phyloP scores from a whole-genome alignment of 2,888 invertebrate species.

The Osmoderma eremita region DNA sequence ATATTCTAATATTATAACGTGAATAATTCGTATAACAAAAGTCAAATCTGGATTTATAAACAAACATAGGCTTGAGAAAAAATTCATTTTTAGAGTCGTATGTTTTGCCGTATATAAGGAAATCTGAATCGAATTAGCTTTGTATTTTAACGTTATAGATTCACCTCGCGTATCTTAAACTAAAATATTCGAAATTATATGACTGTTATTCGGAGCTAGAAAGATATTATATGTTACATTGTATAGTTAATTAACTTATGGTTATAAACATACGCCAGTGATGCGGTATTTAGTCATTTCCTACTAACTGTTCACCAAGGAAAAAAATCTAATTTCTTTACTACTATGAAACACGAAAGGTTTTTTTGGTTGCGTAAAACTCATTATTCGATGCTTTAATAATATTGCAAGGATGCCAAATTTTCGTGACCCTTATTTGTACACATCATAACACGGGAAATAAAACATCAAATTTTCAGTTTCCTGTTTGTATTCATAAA shows the following conservation, averaged over 20 bases:
- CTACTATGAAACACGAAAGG: slow-evolving; percentile 7
- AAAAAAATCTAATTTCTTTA: slow-evolving; percentile 9
- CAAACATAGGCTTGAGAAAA: slow-evolving; percentile 29
- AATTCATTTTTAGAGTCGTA: slow-evolving; percentile 24
- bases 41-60: slow-evolving; percentile 38
- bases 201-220: background rate
- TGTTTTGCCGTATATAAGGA: slow-evolving; percentile 26
- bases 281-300: slow-evolving; percentile 26
- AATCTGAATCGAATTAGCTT: slow-evolving; percentile 9
- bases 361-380: slow-evolving; percentile 25
- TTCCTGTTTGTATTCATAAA: no score
- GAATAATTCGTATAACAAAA: slow-evolving; percentile 38
- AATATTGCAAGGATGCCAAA: slow-evolving; percentile 7
- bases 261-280: background rate
- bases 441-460: background rate
- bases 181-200: background rate
- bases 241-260: slow-evolving; percentile 2
- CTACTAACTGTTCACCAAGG: slow-evolving; percentile 6
- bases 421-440: background rate
- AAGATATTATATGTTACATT: background rate
- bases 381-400: background rate
- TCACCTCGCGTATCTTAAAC: background rate
- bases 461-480: background rate
- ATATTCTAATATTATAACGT: slow-evolving; percentile 39
- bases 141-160: slow-evolving; percentile 5